These are phyloP conservation scores for Cheirogaleus major DNA, from an alignment of 2,797 vertebrate genomes.

Conservation along the genomic window DNA sequence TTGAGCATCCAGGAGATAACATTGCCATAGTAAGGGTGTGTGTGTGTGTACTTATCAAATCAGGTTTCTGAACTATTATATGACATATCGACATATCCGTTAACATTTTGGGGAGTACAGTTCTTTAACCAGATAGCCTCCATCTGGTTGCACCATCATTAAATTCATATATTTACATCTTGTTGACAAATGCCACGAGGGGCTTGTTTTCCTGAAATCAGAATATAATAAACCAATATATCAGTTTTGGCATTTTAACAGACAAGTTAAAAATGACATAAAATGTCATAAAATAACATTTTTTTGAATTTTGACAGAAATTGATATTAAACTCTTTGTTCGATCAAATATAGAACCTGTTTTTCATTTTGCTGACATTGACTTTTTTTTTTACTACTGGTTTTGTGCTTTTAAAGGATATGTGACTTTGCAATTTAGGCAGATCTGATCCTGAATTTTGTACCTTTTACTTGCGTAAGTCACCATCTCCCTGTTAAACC, in stretches of 20 bases:
- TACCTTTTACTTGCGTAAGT: neutral
- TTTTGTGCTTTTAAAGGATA: neutral
- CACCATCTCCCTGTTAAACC: neutral
- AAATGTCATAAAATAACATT: neutral
- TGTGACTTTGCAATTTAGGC: neutral
- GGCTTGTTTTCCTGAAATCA: neutral
- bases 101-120: neutral
- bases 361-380: neutral
- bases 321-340: neutral
- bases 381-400: neutral
- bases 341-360: neutral
- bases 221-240: neutral
- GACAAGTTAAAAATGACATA: slow-evolving; percentile 2
- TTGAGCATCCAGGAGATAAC: neutral
- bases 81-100: neutral
- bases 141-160: neutral
- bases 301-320: slow-evolving; percentile 25
- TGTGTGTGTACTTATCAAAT: neutral
- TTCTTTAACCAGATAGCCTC: neutral
- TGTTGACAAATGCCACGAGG: neutral
- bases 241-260: slow-evolving; percentile 9
- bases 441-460: neutral
- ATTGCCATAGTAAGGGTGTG: neutral
- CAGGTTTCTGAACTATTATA: neutral
- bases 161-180: neutral